These are phyloP conservation scores for Suillia variegata DNA, from an alignment of 2,888 invertebrate species.

Conservation along the genomic window DNA sequence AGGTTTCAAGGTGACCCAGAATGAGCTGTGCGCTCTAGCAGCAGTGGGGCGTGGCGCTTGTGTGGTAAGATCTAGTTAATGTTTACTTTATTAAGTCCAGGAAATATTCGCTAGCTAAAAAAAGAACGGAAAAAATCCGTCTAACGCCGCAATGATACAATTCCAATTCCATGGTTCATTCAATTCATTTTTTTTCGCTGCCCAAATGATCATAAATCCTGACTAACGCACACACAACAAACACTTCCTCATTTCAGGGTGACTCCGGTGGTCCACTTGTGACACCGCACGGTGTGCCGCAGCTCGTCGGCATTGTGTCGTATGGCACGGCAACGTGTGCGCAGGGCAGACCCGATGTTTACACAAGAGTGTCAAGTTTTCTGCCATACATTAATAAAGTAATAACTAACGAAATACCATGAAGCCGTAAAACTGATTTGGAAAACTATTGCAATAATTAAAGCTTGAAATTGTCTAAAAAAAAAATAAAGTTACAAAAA, in stretches of 20 bases:
- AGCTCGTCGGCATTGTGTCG: constrained; percentile 56
- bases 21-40: constrained; percentile 55
- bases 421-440: constrained; percentile 23
- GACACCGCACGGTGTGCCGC: constrained; percentile 35
- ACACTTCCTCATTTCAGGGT: constrained; percentile 41
- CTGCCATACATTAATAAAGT: constrained; percentile 49
- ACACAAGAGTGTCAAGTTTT: constrained; percentile 56
- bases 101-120: background rate
- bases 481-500: constrained; percentile 1
- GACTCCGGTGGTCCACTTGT: constrained; percentile 60
- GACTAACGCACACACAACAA: background rate
- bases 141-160: no score
- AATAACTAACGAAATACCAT: constrained; percentile 40
- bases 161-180: background rate
- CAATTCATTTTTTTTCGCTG: background rate
- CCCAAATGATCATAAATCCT: background rate
- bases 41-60: constrained; percentile 52
- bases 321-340: constrained; percentile 55
- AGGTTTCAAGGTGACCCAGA: constrained; percentile 51
- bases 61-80: constrained; percentile 49
- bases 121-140: no score
- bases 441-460: constrained; percentile 25
- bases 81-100: background rate
- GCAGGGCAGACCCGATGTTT: constrained; percentile 57
- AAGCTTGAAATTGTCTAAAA: constrained; percentile 35